Evolutionary conservation across 1,140 invertebrate species (phyloP).

Genomic region (Drosophila nannoptera): DNA sequence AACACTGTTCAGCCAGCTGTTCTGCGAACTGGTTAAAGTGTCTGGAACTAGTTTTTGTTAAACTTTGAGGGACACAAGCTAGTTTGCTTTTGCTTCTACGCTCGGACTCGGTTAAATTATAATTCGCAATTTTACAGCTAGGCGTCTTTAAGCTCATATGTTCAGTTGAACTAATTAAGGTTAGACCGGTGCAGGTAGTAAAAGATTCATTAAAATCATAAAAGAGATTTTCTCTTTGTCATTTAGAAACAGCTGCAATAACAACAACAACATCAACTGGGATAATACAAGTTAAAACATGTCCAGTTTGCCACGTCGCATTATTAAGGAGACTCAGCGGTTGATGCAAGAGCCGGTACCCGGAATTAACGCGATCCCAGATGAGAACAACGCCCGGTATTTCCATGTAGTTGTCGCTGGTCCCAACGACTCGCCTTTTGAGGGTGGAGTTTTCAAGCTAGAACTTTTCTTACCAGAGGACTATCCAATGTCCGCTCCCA

Average conservation of each 20-base stretch:
- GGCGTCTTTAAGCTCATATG: slow-evolving; percentile 9
- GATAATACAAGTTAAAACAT: slow-evolving; percentile 78
- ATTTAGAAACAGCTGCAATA: slow-evolving; percentile 22
- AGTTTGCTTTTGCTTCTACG: slow-evolving; percentile 38
- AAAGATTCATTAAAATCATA: not conserved
- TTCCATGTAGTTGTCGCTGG: slow-evolving; percentile 96
- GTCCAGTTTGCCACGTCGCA: slow-evolving; percentile 90
- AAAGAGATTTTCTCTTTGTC: slow-evolving; percentile 4
- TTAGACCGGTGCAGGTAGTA: slow-evolving; percentile 11
- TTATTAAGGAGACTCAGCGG: slow-evolving; percentile 98
- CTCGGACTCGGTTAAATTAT: slow-evolving; percentile 3
- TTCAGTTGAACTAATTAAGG: not conserved
- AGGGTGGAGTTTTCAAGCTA: slow-evolving; percentile 87
- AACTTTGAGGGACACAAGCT: slow-evolving; percentile 40
- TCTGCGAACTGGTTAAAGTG: slow-evolving; percentile 25
- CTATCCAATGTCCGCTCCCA: slow-evolving; percentile 88
- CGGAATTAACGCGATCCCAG: slow-evolving; percentile 95
- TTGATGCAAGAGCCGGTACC: slow-evolving; percentile 98
- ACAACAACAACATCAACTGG: slow-evolving; percentile 5
- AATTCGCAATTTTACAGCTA: slow-evolving; percentile 6
- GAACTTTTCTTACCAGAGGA: slow-evolving; percentile 87
- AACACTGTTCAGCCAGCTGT: slow-evolving; percentile 36
- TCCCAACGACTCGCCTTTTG: slow-evolving; percentile 87
- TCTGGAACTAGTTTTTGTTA: slow-evolving; percentile 36
- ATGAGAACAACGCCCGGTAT: slow-evolving; percentile 96